phyloP scores from a whole-genome alignment of 2,888 invertebrate genomes.

The Pristionchus entomophagus region DNA sequence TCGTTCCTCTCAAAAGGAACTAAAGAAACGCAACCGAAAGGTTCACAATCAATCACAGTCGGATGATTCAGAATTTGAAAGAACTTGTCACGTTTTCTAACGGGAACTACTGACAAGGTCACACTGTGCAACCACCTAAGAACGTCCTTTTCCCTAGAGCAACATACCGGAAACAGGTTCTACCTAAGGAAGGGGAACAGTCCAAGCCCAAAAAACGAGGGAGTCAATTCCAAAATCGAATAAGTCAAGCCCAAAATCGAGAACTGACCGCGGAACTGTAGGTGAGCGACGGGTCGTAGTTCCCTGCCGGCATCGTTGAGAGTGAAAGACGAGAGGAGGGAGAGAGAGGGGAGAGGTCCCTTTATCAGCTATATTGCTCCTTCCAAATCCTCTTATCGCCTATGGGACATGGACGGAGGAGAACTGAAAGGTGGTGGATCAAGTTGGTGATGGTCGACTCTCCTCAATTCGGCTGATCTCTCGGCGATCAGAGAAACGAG shows the following conservation, averaged over 20 bases:
- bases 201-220: conserved; percentile 29
- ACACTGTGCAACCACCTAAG: no score
- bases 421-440: no score
- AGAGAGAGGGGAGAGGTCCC: background rate
- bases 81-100: background rate
- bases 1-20: no score
- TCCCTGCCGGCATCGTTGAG: conserved; percentile 42
- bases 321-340: background rate
- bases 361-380: conserved; percentile 10
- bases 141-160: background rate
- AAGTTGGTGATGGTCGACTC: no score
- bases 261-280: conserved; percentile 37
- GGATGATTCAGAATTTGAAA: no score
- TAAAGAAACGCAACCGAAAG: no score
- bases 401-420: conserved; percentile 16
- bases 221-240: no score
- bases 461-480: no score
- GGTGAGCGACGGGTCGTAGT: conserved; percentile 46
- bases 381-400: conserved; percentile 7
- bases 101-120: background rate
- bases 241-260: no score
- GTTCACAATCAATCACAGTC: no score
- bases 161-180: background rate
- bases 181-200: no score
- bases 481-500: no score